phyloP scores from a whole-genome alignment of 2,113 vertebrate species.

The Petaurus breviceps region DNA sequence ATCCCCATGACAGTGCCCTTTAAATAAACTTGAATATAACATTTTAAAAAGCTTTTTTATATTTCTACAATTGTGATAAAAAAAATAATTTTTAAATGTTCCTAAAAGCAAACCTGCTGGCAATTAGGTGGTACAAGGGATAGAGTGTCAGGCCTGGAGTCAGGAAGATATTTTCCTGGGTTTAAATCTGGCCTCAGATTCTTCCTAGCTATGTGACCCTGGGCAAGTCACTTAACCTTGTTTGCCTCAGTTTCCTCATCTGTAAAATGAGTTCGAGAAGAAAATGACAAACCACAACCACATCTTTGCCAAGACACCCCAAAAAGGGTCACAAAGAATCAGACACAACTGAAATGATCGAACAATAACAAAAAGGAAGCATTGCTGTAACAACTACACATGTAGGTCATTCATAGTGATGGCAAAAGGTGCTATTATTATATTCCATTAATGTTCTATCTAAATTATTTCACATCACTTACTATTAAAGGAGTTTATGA shows the following conservation, averaged over 20 bases:
- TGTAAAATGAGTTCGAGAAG: neutral
- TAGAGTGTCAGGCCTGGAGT: neutral
- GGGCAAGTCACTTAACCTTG: neutral
- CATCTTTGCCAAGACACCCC: neutral
- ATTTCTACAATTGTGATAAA: neutral
- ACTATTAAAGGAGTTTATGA: constrained; percentile 17
- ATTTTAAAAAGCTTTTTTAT: neutral
- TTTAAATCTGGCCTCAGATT: neutral
- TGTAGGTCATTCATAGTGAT: constrained; percentile 33
- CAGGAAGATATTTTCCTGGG: neutral
- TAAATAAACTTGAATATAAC: neutral
- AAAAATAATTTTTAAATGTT: neutral
- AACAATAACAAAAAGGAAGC: constrained; percentile 17
- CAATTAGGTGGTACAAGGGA: neutral
- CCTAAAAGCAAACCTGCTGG: neutral
- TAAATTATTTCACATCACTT: constrained; percentile 50
- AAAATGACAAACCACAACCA: neutral
- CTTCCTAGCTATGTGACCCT: neutral
- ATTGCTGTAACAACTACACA: constrained; percentile 25
- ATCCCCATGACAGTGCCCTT: neutral
- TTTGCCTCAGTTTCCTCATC: neutral
- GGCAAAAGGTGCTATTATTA: constrained; percentile 53
- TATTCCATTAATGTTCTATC: constrained; percentile 57
- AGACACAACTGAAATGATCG: neutral
- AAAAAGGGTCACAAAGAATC: neutral